phyloP scores from a whole-genome alignment of 1,140 invertebrate genomes.

The Pseudobourletiella spinata region DNA sequence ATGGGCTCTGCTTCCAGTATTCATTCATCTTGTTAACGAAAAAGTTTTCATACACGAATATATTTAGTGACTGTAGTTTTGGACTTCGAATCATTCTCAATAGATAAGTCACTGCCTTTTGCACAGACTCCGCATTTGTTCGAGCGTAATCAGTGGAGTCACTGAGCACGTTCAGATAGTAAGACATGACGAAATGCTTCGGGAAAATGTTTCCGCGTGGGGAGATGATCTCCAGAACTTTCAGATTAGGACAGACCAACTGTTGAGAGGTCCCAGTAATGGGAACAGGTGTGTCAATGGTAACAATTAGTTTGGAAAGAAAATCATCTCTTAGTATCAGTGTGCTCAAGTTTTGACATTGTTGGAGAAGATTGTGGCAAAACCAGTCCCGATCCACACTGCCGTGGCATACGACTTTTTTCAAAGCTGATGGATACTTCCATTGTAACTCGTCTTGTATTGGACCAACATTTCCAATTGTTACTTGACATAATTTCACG shows the following conservation, averaged over 20 bases:
- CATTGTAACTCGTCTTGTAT: neutral
- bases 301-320: neutral
- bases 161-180: neutral
- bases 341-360: neutral
- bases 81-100: neutral
- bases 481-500: neutral
- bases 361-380: neutral
- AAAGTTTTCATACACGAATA: conserved; percentile 5
- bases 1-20: neutral
- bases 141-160: neutral
- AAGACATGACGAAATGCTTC: neutral
- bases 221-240: neutral
- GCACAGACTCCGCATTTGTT: neutral
- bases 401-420: neutral
- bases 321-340: neutral
- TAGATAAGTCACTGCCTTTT: neutral
- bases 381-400: neutral
- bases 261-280: too few relatives aligned
- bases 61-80: neutral
- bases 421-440: neutral
- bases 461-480: neutral
- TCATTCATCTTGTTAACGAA: neutral
- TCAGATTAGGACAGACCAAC: neutral
- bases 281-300: neutral
- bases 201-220: neutral